Base-by-base conservation (phyloP, 1,140 invertebrate species). In the Phymorhynchus buccinoides region DNA sequence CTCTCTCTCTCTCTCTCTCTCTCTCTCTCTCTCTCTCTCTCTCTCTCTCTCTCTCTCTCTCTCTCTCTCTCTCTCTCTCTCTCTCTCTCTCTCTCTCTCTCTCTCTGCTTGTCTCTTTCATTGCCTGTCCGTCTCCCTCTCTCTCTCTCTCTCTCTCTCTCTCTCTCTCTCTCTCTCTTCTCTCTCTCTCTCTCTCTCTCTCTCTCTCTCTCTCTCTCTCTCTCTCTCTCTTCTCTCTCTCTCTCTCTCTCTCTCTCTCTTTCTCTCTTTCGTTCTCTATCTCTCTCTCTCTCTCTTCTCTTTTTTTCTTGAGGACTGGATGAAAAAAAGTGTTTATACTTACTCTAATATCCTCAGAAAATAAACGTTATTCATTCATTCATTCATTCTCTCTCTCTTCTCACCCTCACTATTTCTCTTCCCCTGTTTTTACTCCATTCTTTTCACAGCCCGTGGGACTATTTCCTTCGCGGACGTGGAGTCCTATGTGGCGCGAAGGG, bases 401-500 rank as follows among this genome's bases (percentile, higher is more conserved):
- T 73, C 68, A 14, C 35, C 37, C 27, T n/a, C 9, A 12, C 66
- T 41, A 35, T 22, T 1, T 66, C 12, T 75, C 9, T 75, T 22
- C 41, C 71, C 41, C 37, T 41, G 37, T 75, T 14, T 41, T 39
- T 41, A 16, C 22, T 22, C n/a, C 35, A 35, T 0, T 39, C n/a
- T 56, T n/a, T 42, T 86, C 84, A 37, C 85, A 91, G 90, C 86
- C 1, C 75, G 88, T 80, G 90, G 90, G 6, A 87, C 86, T 62
- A 82, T 91, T 27, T 87, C 88, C 12, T 89, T 90, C 82, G 48
- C 85, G 27, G 90, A 91, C 42, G 84, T 91, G 37, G 90, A 91
- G 71, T 73, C 86, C 7, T 91, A 89, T 77, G 87, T 91, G 32
- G 89, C 88, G 0, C 39, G 88, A 78, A 80, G 90, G 18, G 88